Conservation (phyloP, 1,140 invertebrate species). For the Bombus vancouverensis region DNA sequence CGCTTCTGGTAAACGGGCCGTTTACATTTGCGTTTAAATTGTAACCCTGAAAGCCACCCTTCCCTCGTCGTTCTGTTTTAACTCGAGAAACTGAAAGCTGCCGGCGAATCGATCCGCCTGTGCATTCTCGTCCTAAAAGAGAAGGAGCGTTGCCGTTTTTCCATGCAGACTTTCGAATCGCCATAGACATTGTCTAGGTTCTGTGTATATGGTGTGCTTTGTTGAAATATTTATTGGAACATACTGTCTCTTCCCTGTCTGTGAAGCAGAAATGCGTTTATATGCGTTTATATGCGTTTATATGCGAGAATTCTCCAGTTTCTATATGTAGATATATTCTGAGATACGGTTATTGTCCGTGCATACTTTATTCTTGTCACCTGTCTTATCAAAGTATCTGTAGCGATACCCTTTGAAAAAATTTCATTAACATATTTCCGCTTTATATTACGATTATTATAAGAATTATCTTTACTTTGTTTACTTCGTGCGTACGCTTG, state of each 20-base stretch:
- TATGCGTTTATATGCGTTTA: no score
- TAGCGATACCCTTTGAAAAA: not conserved
- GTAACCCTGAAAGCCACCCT: not conserved
- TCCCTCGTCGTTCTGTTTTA: not conserved
- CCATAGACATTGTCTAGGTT: not conserved
- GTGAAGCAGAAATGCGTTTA: no score
- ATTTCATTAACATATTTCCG: not conserved
- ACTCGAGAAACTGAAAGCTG: not conserved
- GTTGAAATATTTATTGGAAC: not conserved
- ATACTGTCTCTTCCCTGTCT: not conserved
- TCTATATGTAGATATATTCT: no score
- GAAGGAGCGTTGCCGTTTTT: not conserved
- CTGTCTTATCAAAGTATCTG: not conserved
- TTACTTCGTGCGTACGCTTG: no score
- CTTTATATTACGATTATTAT: no score
- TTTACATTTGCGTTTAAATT: conserved; percentile 44
- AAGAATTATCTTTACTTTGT: no score
- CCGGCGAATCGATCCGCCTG: conserved; percentile 13
- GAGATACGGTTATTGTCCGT: not conserved
- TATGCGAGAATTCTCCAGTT: not conserved
- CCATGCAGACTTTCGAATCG: not conserved
- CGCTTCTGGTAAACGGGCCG: conserved; percentile 3
- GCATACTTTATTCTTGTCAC: not conserved
- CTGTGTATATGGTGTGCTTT: not conserved
- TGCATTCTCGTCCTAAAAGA: not conserved